Percentiles rank a stretch among this genome's conserved stretches.
Conservation (phyloP, 2,888 invertebrate genomes). For the Boloria euphrosyne region DNA sequence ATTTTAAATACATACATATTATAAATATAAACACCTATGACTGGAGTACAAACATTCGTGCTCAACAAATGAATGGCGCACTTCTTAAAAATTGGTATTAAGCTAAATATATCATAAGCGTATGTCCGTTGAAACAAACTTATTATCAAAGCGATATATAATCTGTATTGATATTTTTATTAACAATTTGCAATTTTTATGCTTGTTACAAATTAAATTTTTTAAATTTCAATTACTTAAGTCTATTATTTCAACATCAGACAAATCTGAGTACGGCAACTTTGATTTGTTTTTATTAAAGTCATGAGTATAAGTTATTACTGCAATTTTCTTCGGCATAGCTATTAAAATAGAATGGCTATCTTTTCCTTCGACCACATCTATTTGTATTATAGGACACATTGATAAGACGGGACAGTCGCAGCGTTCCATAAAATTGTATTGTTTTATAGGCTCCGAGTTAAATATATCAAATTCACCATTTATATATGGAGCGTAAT, state of each 20-base stretch:
- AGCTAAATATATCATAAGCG: not conserved
- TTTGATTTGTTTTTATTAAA: slow-evolving; percentile 12
- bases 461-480: slow-evolving; percentile 60
- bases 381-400: slow-evolving; percentile 63
- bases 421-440: slow-evolving; percentile 59
- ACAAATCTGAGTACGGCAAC: slow-evolving; percentile 7
- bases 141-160: not conserved
- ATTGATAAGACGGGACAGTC: slow-evolving; percentile 59
- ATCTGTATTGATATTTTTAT: not conserved
- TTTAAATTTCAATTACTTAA: slow-evolving; percentile 2
- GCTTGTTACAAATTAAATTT: not conserved
- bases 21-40: no score
- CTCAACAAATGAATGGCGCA: not conserved
- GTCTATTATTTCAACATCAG: slow-evolving; percentile 1
- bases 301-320: slow-evolving; percentile 59
- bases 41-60: no score
- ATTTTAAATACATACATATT: no score
- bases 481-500: slow-evolving; percentile 55
- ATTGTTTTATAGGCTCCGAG: slow-evolving; percentile 58
- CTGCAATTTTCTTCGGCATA: slow-evolving; percentile 68
- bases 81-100: no score
- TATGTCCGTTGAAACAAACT: not conserved
- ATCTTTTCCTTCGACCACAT: slow-evolving; percentile 57
- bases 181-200: not conserved
- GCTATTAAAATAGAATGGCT: slow-evolving; percentile 64